These are phyloP conservation scores for Patiria pectinifera DNA, from an alignment of 53 echinoderm and acorn worm species.

Conservation along the genomic window DNA sequence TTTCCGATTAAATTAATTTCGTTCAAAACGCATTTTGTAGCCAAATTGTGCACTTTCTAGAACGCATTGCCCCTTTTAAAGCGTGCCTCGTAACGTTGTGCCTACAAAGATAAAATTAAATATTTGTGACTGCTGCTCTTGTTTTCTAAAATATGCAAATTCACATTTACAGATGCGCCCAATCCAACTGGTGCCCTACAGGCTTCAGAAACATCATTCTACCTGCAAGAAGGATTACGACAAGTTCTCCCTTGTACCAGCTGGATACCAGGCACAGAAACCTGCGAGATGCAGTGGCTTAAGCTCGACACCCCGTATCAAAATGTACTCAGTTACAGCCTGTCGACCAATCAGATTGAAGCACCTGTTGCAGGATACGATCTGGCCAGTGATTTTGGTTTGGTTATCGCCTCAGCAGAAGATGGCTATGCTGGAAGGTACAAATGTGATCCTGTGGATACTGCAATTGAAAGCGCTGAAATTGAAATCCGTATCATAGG, in stretches of 20 bases:
- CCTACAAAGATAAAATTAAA: too few species aligned
- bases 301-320: not conserved
- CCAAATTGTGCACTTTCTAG: too few species aligned
- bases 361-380: not conserved
- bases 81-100: too few species aligned
- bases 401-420: not conserved
- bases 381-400: not conserved
- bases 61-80: too few species aligned
- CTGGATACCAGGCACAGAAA: not conserved
- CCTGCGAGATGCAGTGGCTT: constrained; percentile 24
- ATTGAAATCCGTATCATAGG: not conserved
- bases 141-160: too few species aligned
- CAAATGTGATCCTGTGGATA: not conserved
- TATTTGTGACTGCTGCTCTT: too few species aligned
- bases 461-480: not conserved
- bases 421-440: not conserved
- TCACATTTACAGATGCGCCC: too few species aligned
- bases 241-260: too few species aligned
- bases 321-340: not conserved
- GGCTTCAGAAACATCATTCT: constrained; percentile 1
- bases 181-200: not conserved
- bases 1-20: too few species aligned
- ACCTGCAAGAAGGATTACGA: not conserved
- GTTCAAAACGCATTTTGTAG: too few species aligned
- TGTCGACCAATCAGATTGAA: not conserved